Evolutionary conservation across 2,113 vertebrate species (phyloP).

Genomic region (Heliornis fulica): DNA sequence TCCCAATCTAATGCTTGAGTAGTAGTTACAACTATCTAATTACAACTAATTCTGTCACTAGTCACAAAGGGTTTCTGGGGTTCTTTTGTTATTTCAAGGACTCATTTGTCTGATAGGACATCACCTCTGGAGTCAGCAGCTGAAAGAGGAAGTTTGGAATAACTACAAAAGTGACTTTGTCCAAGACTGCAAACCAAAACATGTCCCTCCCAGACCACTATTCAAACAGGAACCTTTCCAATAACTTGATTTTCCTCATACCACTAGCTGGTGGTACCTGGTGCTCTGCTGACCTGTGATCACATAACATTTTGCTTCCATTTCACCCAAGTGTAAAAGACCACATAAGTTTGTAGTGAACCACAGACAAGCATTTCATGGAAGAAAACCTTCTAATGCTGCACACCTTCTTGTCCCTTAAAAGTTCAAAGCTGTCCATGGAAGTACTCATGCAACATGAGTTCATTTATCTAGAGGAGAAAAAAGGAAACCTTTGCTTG

Average conservation of each 20-base stretch:
- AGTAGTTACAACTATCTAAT: too few relatives aligned
- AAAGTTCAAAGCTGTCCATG: background rate
- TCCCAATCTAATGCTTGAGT: background rate
- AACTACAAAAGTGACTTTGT: fast-evolving
- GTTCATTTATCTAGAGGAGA: background rate
- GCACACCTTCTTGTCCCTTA: background rate
- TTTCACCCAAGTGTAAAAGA: background rate
- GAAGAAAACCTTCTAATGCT: background rate
- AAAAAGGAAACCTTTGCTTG: background rate
- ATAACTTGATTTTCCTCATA: background rate
- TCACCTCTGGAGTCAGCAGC: background rate
- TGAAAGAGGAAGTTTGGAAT: background rate
- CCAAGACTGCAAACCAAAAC: background rate
- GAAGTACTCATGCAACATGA: background rate
- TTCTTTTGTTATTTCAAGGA: background rate
- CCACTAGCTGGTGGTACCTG: background rate
- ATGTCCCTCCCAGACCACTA: background rate
- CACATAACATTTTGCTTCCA: background rate
- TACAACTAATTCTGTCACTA: background rate
- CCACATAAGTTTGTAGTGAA: background rate
- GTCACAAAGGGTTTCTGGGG: background rate
- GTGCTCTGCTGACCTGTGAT: background rate
- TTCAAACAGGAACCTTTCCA: background rate
- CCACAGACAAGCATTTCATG: background rate
- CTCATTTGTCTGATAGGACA: background rate